Base-by-base conservation (phyloP, 2,888 invertebrate genomes). In the Andrena praecox region DNA sequence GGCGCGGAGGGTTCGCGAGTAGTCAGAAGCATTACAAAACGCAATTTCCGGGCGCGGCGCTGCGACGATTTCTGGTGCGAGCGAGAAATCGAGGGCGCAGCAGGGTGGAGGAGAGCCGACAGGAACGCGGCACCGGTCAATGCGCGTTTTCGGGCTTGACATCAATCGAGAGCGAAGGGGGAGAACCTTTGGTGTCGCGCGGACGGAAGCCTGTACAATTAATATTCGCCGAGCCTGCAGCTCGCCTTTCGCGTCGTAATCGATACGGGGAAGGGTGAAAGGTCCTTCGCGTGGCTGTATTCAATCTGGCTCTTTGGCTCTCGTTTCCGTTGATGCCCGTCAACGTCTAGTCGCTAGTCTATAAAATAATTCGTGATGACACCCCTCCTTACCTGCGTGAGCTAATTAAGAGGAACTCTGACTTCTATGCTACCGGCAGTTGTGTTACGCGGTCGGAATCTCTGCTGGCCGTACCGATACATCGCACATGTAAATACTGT, bases 11-110 rank as follows among this genome's bases (percentile, higher is more conserved):
- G 64, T 59, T 29, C 10, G 71, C 42, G 64, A 54, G 76, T 56
- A 69, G 66, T 52, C 83, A 77, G 87, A 85, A 84, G 87, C 90
- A 90, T 90, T 89, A 89, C 88, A 87, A 88, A 91, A 91, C 89
- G 89, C 88, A 90, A 91, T 91, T 91, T 91, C 90, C 90, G 89
- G 89, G 56, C 85, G 52, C 77, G 80, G 71, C 80, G 69, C 79
- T 69, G 77, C 70, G 73, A 77, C 79, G 87, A 84, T 86, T 86
- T 80, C 73, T 84, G 86, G 85, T 78, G 35, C 56, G 80, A 73
- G 66, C 42, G 42, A 70, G 80, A 62, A 52, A 42, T 68, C 56
- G 79, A 70, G 81, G 75, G 78, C 66, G 70, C 56, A 4, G 42
- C 59, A 62, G 33, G 80, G 70, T 60, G 71, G 54, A 62, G 27